Conservation (phyloP, 2,888 invertebrate species). For the Caenorhabditis plicata region DNA sequence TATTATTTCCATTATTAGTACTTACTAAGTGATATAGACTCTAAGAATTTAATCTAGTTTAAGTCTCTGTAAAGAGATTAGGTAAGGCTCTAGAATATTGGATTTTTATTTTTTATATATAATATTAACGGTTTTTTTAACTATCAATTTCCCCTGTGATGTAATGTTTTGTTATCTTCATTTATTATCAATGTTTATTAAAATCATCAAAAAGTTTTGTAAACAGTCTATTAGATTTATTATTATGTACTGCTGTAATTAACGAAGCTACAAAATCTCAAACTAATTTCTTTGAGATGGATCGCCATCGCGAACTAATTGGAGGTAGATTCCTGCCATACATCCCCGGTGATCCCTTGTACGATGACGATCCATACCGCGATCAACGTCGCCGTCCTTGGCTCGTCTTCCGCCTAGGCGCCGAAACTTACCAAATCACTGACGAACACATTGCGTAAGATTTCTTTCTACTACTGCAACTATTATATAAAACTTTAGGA, state of each 20-base stretch:
- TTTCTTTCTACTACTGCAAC: not conserved
- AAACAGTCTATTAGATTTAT: not conserved
- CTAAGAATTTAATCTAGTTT: too few relatives aligned
- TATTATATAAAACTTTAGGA: slow-evolving; percentile 3
- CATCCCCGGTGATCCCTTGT: not conserved
- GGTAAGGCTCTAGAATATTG: too few relatives aligned
- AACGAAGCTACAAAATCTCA: too few relatives aligned
- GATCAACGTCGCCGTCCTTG: slow-evolving; percentile 20
- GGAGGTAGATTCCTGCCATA: slow-evolving; percentile 13
- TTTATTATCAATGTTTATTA: slow-evolving; percentile 1
- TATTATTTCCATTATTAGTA: too few relatives aligned
- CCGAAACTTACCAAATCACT: not conserved
- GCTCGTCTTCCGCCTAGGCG: slow-evolving; percentile 13
- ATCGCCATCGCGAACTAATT: too few relatives aligned
- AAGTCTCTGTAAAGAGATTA: too few relatives aligned
- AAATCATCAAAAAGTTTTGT: not conserved
- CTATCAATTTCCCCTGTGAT: too few relatives aligned
- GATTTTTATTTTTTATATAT: too few relatives aligned
- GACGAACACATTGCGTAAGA: slow-evolving; percentile 2
- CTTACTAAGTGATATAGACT: too few relatives aligned
- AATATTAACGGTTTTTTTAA: too few relatives aligned
- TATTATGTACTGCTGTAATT: not conserved
- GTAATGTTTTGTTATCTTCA: too few relatives aligned
- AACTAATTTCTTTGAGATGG: too few relatives aligned
- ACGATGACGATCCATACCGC: slow-evolving; percentile 13